Evolutionary conservation across 2,113 vertebrate species (phyloP), one percentile per base, ranked within the genome.

Genomic region (Hippocampus abdominalis): DNA sequence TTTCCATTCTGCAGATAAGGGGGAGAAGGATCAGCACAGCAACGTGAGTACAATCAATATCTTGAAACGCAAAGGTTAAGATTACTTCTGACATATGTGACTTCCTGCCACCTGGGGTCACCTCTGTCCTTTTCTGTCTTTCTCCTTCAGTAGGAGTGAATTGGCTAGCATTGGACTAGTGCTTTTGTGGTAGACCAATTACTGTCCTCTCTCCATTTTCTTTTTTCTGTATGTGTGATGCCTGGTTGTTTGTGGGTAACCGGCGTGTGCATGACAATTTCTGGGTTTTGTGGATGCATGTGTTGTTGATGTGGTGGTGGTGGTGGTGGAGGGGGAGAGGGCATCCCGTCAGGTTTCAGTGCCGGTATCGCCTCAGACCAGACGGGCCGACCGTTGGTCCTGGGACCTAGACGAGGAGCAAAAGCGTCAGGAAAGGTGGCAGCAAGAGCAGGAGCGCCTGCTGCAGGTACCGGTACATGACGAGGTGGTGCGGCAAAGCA

Each of bases 321-420:
- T 36, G 5, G 32, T 36, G 32, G 32, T 36, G 32, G 5, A 36
- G 32, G 72, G 82, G 71, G 80, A 4, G 49, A 81, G 73, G 80
- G 75, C 78, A 67, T 66, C 79, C 70, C 56, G 78, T 77, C 87
- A 92, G 91, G 88, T 90, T 66, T 87, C 88, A 75, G 84, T 83
- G 36, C 80, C 86, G 71, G 85, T 84, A 82, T 82, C 91, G 78
- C 88, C 86, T 86, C 91, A 92, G 88, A 2, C 53, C 87, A 91
- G 92, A 90, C 94, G 89, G 89, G 93, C 86, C 81, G 95, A 95
- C 86, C 93, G 92, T 91, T 95, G 95, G 94, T 92, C 94, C 20
- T 98, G 97, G 97, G 94, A 97, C 92, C 96, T 95, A 2, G 96
- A 98, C 88, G 96, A 98, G 89, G 96, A 99, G 83, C 94, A 96